These are phyloP conservation scores for Pygathrix nemaeus DNA, from an alignment of 2,113 vertebrate species.

Conservation along the genomic window DNA sequence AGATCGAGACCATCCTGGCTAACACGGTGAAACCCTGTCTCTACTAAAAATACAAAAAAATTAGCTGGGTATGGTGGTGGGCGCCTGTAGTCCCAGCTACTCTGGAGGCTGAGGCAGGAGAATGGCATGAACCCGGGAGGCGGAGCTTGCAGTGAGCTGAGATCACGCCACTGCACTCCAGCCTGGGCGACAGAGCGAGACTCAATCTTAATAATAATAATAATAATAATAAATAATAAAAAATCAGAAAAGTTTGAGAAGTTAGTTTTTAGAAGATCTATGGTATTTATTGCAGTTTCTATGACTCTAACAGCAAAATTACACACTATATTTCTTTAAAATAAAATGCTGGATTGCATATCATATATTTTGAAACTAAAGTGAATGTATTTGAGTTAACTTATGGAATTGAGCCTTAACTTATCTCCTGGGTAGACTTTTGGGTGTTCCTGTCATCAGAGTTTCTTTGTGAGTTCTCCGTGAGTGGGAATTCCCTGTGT, in stretches of 20 bases:
- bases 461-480: not conserved
- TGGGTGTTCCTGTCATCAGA: not conserved
- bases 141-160: too few relatives aligned
- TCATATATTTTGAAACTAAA: conserved; percentile 10
- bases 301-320: not conserved
- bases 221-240: too few relatives aligned
- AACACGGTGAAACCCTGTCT: too few relatives aligned
- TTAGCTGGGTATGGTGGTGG: too few relatives aligned
- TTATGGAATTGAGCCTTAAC: not conserved
- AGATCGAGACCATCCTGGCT: too few relatives aligned
- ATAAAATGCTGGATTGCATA: not conserved
- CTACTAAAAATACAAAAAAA: too few relatives aligned
- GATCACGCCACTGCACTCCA: too few relatives aligned
- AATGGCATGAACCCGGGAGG: too few relatives aligned
- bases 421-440: not conserved
- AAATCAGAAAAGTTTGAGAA: not conserved
- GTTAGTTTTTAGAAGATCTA: not conserved
- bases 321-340: not conserved
- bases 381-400: not conserved
- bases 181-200: too few relatives aligned
- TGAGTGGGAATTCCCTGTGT: not conserved
- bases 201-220: too few relatives aligned
- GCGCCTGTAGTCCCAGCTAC: too few relatives aligned
- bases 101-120: too few relatives aligned
- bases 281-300: not conserved